Conservation (phyloP, 2,797 vertebrate genomes). For the Bovichtus diacanthus region DNA sequence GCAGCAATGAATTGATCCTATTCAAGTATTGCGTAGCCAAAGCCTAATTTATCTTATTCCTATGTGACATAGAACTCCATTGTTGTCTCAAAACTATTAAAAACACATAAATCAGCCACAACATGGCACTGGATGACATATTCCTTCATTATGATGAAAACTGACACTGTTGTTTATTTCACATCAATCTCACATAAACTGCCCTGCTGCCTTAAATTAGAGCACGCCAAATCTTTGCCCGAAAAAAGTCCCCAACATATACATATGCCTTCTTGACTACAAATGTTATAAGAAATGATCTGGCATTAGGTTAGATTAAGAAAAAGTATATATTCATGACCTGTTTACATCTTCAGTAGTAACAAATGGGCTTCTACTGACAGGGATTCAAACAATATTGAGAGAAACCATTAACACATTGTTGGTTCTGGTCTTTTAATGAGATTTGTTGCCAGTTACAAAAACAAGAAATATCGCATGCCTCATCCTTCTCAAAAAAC, state of each 20-base stretch:
- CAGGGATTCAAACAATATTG: too few species aligned
- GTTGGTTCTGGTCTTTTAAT: too few species aligned
- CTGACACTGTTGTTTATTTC: background rate
- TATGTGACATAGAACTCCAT: background rate
- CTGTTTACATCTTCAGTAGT: background rate
- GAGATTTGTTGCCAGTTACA: too few species aligned
- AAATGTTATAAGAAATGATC: background rate
- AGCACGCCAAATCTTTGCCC: background rate
- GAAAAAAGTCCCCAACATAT: background rate
- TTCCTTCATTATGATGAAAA: background rate
- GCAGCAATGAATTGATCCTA: background rate
- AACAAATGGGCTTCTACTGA: background rate
- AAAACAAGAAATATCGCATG: too few species aligned
- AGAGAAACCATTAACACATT: too few species aligned
- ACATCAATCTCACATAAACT: conserved; percentile 5
- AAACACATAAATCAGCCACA: conserved; percentile 11
- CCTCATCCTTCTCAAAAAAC: too few species aligned
- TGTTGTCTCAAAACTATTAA: conserved; percentile 1
- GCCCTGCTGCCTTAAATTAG: background rate
- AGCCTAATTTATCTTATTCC: background rate
- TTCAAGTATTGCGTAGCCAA: background rate
- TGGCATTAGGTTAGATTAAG: background rate
- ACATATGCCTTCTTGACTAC: background rate
- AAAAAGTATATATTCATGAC: background rate
- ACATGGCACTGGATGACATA: background rate